Base-by-base conservation (phyloP, 2,113 vertebrate genomes). In the Ceyx cyanopectus region DNA sequence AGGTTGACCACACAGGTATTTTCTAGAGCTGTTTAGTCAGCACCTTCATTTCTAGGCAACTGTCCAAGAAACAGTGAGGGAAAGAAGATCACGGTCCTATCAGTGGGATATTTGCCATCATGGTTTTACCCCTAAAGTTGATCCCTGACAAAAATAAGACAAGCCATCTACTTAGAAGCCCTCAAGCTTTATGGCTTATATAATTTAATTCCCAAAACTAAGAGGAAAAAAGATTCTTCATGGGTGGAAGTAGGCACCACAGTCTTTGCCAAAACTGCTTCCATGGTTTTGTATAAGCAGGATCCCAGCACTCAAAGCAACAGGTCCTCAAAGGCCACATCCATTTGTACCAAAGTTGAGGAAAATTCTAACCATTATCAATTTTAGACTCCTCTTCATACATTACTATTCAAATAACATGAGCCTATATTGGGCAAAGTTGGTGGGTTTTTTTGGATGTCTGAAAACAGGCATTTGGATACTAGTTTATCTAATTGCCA, bases 331-430 rank as follows among this genome's bases (percentile, higher is more conserved):
- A 32, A 12, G 16, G 14, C 51, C 30, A 18, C 7, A 1, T 63
- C 43, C 17, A 13, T 5, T 24, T 4, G 10, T n/a, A 12, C 40
- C 22, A 27, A 68, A 51, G 7, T 13, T 1, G 0, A 65, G 16
- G 53, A 12, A 89, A 84, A 14, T 69, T 89, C n/a, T 26, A n/a
- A n/a, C 21, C 29, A 4, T 45, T 46, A 68, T 19, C 29, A 60
- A 9, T 34, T 76, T 89, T 24, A 74, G 41, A 21, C 16, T 61
- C 73, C 27, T 69, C 29, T 61, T 68, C 16, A 14, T 11, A 9
- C 69, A 18, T 74, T 74, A 20, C 37, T 73, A 32, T 32, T 34
- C 67, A 45, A 65, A 58, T 30, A 63, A 81, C 46, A n/a, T 6
- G 3, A 74, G 14, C 2, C 45, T 85, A 4, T 10, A 20, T 5